Base-by-base conservation (phyloP, 2,888 invertebrate genomes). In the Noctua fimbriata region DNA sequence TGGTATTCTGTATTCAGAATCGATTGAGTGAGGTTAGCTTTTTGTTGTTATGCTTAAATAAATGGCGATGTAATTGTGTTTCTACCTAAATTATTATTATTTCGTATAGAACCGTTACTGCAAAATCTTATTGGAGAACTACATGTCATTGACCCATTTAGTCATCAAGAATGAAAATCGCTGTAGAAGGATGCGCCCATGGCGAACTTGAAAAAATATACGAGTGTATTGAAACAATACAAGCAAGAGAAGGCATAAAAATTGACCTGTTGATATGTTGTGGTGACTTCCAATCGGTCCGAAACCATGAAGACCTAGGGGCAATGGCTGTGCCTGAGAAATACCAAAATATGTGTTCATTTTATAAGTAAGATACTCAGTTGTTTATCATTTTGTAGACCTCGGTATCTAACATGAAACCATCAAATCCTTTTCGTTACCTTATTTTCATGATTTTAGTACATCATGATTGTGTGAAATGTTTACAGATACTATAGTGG, bases 141-240 rank as follows among this genome's bases (percentile, higher is more conserved):
- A 24, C 32, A 47, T 65, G 28, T 60, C 65, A 71, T 52, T 70
- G 21, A 14, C 1, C 12, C n/a, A 78, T 16, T 9, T 32, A 69
- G 0, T 52, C 6, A 66, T 41, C 32, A 49, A 81, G 92, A 91
- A 99, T 99, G 99, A 98, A 98, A 96, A 98, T 99, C 80, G 99
- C 99, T 0, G 97, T 99, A 0, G 99, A 99, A 97, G 99, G 99
- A 76, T 99, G 99, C 96, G 99, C 99, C 90, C 99, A 99, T 95
- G 99, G 99, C 4, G 99, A 99, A 94, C 97, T 99, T 83, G 99
- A 99, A 91, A 98, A 98, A 92, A 99, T 99, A 89, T 99, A 99
- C 93, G 98, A 98, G 82, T 98, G 98, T 1, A 97, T 99, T 76
- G 96, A 97, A 88, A 97, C 97, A 83, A 96, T 99, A 82, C 98